Evolutionary conservation across 1,140 invertebrate genomes (phyloP), one percentile per base, ranked within the genome.

Genomic region (Scaptodrosophila lebanonensis): DNA sequence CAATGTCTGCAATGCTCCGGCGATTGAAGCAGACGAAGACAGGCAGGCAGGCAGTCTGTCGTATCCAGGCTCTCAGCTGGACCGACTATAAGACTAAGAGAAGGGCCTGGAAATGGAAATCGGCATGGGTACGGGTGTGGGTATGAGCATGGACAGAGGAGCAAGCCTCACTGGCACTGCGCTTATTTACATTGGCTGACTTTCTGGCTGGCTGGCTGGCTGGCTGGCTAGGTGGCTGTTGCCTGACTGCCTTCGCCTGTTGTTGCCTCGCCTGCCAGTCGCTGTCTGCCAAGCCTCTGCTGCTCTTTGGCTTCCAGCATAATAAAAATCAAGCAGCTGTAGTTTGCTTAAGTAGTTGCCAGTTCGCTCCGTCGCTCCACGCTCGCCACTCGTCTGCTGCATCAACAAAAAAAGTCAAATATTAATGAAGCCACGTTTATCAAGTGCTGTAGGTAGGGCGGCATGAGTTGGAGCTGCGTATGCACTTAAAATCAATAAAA

Each of bases 391-490:
- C 22, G 12, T 9, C 13, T n/a, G 22, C 7, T 2, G 9, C n/a
- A 29, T 16, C 20, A 51, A 32, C 42, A 44, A 27, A 12, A 36
- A 29, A 29, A 45, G 49, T 56, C 50, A 65, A 60, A 65, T 65
- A 75, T 68, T 75, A 75, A 75, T 75, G 71, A 62, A 68, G 49
- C 33, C 32, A 47, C 61, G 51, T 75, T 73, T 65, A 66, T 75
- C 71, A 61, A 39, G 15, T 25, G 15, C 43, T 50, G 40, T 18
- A 8, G 4, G 25, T 9, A 16, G 32, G 47, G 33, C 42, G 33
- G 25, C 38, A 12, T 22, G 35, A 49, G 44, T 22, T 9, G 36
- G 12, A 44, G 11, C n/a, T 13, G 8, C 15, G 22, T 6, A 3
- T 18, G 11, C 16, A 33, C 12, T 29, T 12, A 60, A 69, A 70